Base-by-base conservation (phyloP, 2,888 invertebrate genomes). In the Tromatobia lineatoria region DNA sequence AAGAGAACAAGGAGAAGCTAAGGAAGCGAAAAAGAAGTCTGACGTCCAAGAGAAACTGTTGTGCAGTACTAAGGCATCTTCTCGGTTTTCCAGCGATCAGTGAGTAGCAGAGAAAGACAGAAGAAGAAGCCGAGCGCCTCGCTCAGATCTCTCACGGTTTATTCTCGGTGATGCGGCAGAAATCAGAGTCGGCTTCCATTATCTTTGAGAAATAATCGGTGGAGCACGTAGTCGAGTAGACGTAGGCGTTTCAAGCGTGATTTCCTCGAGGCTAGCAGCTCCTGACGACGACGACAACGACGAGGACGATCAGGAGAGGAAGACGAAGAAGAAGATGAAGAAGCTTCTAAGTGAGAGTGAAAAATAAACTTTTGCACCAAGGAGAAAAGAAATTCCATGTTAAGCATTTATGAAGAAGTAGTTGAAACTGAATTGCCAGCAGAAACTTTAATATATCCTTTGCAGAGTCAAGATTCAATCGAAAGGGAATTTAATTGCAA, bases 151-250 rank as follows among this genome's bases (percentile, higher is more conserved):
- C 83, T 80, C 77, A 80, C 85, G 85, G 85, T 83, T 89, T 89
- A 87, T 87, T 88, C 88, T 85, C 83, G 85, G 87, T 90, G 90
- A 90, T 89, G 90, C 83, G 86, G 91, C 91, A 89, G 89, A 89
- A 90, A 90, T 90, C 89, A 87, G 83, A 89, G 89, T 89, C 90
- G 90, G 87, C 86, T 89, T 90, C 88, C 86, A 90, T 90, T 90
- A 90, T 90, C 88, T 86, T 85, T 85, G 87, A 88, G 84, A 88
- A 89, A 89, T 90, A 90, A 88, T 87, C 85, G 85, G 73, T 71
- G 61, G 80, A 82, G 82, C 85, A 85, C 77, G 86, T 67, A 85
- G 76, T 25, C 42, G 52, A 18, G 57, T 64, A 74, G 67, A 52
- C 64, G 64, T 69, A 71, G 69, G 69, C 73, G 75, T 66, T 85